phyloP scores from a whole-genome alignment of 2,797 vertebrate species.

The Acanthurus leucopareius region DNA sequence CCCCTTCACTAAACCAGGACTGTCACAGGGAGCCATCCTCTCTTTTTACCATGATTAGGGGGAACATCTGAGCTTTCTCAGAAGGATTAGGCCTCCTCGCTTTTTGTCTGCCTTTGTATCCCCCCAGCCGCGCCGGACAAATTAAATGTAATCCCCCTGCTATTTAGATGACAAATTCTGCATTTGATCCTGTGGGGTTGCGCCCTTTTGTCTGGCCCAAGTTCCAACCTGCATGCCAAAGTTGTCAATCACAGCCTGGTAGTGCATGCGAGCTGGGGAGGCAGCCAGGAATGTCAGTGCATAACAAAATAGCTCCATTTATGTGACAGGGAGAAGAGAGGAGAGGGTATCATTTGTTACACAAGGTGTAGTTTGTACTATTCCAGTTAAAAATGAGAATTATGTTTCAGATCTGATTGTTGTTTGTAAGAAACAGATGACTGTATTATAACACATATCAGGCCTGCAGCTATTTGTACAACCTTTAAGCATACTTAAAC shows the following conservation, averaged over 20 bases:
- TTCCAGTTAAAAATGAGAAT: conserved; percentile 36
- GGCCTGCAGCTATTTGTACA: not conserved
- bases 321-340: conserved; percentile 47
- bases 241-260: conserved; percentile 79
- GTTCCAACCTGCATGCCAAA: conserved; percentile 75
- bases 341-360: conserved; percentile 34
- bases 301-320: conserved; percentile 70
- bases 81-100: conserved; percentile 80
- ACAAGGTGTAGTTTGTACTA: conserved; percentile 28
- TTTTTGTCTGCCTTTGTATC: conserved; percentile 77
- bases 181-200: conserved; percentile 75
- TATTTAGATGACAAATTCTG: conserved; percentile 85
- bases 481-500: not conserved
- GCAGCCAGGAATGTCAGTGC: conserved; percentile 64
- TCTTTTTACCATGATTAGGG: conserved; percentile 70
- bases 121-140: conserved; percentile 74
- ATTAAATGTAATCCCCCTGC: conserved; percentile 81
- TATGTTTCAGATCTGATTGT: conserved; percentile 23
- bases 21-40: conserved; percentile 68
- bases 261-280: conserved; percentile 45
- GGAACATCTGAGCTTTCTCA: conserved; percentile 72
- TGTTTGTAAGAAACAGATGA: conserved; percentile 24
- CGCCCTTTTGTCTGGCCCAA: conserved; percentile 68
- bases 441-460: not conserved
- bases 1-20: conserved; percentile 22